Conservation (phyloP, 2,113 vertebrate species). For the Dipodomys ordii region DNA sequence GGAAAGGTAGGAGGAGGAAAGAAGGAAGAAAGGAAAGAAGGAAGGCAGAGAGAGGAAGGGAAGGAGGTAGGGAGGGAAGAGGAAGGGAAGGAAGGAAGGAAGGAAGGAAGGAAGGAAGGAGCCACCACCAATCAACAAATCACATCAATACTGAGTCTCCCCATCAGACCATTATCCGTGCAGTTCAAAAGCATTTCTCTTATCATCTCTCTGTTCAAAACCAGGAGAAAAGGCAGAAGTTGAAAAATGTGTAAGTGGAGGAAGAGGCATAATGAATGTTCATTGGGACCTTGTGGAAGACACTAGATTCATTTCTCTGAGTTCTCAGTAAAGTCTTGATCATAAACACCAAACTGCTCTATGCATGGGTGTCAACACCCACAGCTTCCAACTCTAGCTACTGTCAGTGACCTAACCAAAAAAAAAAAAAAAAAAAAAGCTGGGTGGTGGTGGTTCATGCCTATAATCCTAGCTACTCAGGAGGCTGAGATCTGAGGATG, state of each 20-base stretch:
- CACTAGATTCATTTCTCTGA: not conserved
- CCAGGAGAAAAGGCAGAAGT: not conserved
- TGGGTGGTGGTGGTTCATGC: too few relatives aligned
- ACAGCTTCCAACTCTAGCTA: not conserved
- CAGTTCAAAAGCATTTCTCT: not conserved
- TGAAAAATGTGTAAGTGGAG: not conserved
- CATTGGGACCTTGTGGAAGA: not conserved
- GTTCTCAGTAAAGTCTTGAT: too few relatives aligned
- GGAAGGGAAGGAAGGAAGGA: too few relatives aligned
- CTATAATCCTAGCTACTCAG: too few relatives aligned
- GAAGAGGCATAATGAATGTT: not conserved
- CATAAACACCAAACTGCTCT: not conserved
- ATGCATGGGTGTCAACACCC: not conserved
- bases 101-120: not conserved
- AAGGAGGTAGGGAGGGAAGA: too few relatives aligned
- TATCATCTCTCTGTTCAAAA: not conserved
- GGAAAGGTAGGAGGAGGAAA: too few relatives aligned
- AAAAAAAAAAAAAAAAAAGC: not conserved
- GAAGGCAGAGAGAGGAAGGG: too few relatives aligned
- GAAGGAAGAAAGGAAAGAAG: too few relatives aligned
- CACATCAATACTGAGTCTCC: not conserved
- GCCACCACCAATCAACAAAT: conserved; percentile 24
- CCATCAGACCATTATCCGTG: not conserved
- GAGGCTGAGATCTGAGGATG: too few relatives aligned
- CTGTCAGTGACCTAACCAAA: not conserved